Base-by-base conservation (phyloP, 2,113 vertebrate species). In the Eubucco bourcierii region DNA sequence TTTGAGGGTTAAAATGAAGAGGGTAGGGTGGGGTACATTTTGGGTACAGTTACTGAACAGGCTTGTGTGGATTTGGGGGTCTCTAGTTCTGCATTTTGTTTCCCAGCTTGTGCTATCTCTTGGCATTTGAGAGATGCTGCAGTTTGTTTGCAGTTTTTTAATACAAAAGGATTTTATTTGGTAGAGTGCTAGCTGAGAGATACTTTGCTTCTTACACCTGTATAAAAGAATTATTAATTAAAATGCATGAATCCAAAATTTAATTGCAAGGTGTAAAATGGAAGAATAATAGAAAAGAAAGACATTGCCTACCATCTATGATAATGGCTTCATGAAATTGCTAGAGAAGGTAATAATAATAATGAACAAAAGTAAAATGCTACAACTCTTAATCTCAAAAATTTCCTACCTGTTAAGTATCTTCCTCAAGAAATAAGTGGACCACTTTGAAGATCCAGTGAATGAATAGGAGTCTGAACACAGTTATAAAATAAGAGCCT, bases 1-100 rank as follows among this genome's bases (percentile, higher is more conserved):
- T 41, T 23, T 53, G 47, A 47, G 44, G 4, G 1, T 27, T n/a
- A 27, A 11, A 24, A 2, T 47, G 1, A 4, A 8, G 3, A 5
- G 29, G 33, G 20, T 12, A 6, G 12, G 23, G 7, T 27, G 3
- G 7, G 34, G 5, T 72, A 0, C 0, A 0, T 7, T 66, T 33
- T 23, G 23, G 28, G 5, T 17, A 5, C 2, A 2, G 25, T 7
- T 52, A 4, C 15, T 4, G 5, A 7, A 6, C 6, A 16, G 5
- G 4, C 3, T 60, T 27, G 2, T 10, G 27, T 9, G 61, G 1
- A 1, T 52, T n/a, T 27, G 14, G 28, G 27, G 24, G 3, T 7
- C 4, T 64, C 21, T 58, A 6, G 6, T 19, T 66, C 47, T 76
- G 9, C 8, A 2, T 52, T 63, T 61, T 63, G 5, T 46, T 84